Evolutionary conservation across 1,140 invertebrate genomes (phyloP), one percentile per base, ranked within the genome.

Genomic region (Agrypnia vestita): DNA sequence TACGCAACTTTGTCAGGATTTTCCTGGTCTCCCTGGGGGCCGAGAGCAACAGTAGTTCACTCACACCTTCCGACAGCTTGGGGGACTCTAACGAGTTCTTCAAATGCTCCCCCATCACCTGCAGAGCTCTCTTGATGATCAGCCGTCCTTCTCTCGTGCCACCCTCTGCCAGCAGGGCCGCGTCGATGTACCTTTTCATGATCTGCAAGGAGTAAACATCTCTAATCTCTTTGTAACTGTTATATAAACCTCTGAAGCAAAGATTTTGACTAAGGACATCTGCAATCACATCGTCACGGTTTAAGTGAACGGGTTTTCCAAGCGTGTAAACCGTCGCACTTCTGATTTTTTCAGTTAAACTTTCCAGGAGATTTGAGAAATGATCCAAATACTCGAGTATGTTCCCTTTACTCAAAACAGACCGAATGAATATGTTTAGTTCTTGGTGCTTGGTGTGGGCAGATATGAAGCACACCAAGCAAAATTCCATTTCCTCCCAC

Each of bases 401-500:
- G 6, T 19, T 56, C 0, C n/a, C 53, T 56, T 56, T 56, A n/a
- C 19, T 56, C n/a, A 56, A 19, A 8, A 56, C 53, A 19, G 53
- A 56, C n/a, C n/a, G n/a, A 56, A 17, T 13, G 4, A 56, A 56
- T 10, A 56, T 56, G 19, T 17, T 56, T 17, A 56, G 10, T 56
- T 56, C 53, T 56, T 56, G n/a, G n/a, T 10, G 53, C 53, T 9
- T 1, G 19, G 19, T 56, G 53, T 56, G 53, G n/a, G 53, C 53
- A 19, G 53, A 56, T 19, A 56, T 19, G 11, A 56, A 56, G 10
- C 53, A 13, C 53, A 56, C 53, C n/a, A 56, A 56, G 15, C 53
- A 56, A 19, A 56, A 56, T 6, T 56, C 53, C 12, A 56, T 56
- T 56, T 56, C 53, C 19, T 56, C 53, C 53, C 53, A 56, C 6